Evolutionary conservation across 2,113 vertebrate species (phyloP).

Genomic region (Hepsetus odoe): DNA sequence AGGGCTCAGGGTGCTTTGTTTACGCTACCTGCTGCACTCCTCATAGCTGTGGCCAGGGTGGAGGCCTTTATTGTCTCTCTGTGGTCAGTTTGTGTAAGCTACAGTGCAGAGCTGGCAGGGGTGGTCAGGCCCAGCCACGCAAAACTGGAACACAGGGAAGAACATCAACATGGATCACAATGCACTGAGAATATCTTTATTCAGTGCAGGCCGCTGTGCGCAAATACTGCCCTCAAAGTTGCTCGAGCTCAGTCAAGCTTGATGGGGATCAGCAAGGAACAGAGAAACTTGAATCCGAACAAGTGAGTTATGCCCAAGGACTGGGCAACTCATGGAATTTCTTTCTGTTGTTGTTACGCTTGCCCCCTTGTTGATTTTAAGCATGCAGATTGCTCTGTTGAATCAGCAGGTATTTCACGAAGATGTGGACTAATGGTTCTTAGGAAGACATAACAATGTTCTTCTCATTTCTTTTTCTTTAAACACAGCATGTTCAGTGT

Average conservation of each 20-base stretch:
- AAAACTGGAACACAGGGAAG: constrained; percentile 42
- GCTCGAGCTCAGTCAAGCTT: background rate
- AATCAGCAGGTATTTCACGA: constrained; percentile 36
- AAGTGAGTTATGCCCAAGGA: constrained; percentile 2
- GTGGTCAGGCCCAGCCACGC: constrained; percentile 33
- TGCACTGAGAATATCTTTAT: constrained; percentile 26
- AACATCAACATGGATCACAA: constrained; percentile 22
- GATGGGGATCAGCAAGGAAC: constrained; percentile 32
- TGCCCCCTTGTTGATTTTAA: constrained; percentile 25
- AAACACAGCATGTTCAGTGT: background rate
- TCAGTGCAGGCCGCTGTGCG: background rate
- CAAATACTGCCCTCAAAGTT: constrained; percentile 10
- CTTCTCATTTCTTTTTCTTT: background rate
- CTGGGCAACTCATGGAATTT: constrained; percentile 15
- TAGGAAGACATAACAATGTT: background rate
- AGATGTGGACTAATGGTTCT: constrained; percentile 21
- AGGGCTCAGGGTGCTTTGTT: constrained; percentile 68
- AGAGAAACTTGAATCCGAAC: background rate
- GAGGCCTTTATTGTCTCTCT: constrained; percentile 66
- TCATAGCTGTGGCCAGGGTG: constrained; percentile 68
- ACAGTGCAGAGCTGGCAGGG: constrained; percentile 42
- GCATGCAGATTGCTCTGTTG: constrained; percentile 24
- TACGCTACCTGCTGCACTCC: constrained; percentile 76
- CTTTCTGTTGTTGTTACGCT: constrained; percentile 37
- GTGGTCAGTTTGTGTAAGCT: constrained; percentile 62